Percentiles rank a stretch among this genome's conserved stretches.
Conservation (phyloP, 1,140 invertebrate species). For the Physella acuta region DNA sequence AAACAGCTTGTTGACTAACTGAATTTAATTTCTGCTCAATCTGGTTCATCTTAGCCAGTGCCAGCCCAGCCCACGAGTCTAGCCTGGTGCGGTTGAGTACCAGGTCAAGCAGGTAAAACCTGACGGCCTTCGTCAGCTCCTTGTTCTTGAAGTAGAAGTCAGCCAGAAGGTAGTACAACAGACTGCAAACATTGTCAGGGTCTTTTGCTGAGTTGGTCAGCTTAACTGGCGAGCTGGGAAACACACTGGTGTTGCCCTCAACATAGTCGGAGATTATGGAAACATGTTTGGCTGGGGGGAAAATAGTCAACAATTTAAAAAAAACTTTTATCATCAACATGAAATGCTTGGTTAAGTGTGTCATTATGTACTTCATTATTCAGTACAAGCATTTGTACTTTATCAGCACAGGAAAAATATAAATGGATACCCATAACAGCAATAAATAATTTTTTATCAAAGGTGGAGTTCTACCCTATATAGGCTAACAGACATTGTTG, state of each 20-base stretch:
- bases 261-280: conserved; percentile 33
- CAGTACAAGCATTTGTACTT: too few relatives aligned
- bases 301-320: too few relatives aligned
- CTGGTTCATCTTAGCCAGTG: conserved; percentile 76
- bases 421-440: too few relatives aligned
- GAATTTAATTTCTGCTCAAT: conserved; percentile 82
- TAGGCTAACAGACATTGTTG: too few relatives aligned
- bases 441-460: too few relatives aligned
- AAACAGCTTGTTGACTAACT: conserved; percentile 55
- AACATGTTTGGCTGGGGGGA: background rate
- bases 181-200: conserved; percentile 36
- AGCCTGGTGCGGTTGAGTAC: conserved; percentile 76
- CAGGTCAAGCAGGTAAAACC: conserved; percentile 82
- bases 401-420: too few relatives aligned
- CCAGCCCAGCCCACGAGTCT: conserved; percentile 90
- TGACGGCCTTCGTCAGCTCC: conserved; percentile 71
- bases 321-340: too few relatives aligned
- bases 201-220: background rate
- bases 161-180: conserved; percentile 84
- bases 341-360: too few relatives aligned
- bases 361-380: too few relatives aligned
- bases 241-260: conserved; percentile 34
- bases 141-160: conserved; percentile 93
- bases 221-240: conserved; percentile 17
- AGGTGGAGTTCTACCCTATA: too few relatives aligned